A percentile compares a stretch with the other conserved stretches of the same genome.
phyloP scores from a whole-genome alignment of 2,888 invertebrate species.

The Hirtodrosophila cameraria region DNA sequence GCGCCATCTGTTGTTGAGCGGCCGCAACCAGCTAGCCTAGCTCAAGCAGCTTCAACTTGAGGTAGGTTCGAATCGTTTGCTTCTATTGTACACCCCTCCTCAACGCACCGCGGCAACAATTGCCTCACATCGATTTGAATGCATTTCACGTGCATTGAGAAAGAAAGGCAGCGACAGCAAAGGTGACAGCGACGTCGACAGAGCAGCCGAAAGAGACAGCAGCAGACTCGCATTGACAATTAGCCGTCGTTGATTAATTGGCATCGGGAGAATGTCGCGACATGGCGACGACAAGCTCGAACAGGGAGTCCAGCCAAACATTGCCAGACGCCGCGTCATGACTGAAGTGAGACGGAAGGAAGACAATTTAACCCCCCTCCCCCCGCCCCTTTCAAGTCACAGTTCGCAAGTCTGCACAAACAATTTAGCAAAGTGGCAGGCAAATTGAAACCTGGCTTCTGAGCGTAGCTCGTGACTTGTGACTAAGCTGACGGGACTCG shows the following conservation, averaged over 20 bases:
- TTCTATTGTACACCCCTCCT: not conserved
- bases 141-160: conserved; percentile 55
- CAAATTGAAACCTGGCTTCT: conserved; percentile 26
- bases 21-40: conserved; percentile 25
- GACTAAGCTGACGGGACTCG: conserved; percentile 37
- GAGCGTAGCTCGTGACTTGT: conserved; percentile 34
- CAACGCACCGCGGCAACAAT: too few species aligned
- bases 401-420: conserved; percentile 32
- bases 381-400: not conserved
- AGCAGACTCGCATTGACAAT: conserved; percentile 66
- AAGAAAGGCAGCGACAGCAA: conserved; percentile 42
- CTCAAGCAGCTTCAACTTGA: conserved; percentile 52
- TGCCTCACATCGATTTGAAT: conserved; percentile 48
- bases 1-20: conserved; percentile 54
- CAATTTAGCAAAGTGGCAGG: conserved; percentile 67
- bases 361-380: conserved; percentile 3
- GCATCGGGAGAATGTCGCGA: conserved; percentile 50
- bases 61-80: conserved; percentile 56
- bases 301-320: conserved; percentile 1
- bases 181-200: too few species aligned
- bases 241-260: conserved; percentile 68
- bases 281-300: conserved; percentile 46
- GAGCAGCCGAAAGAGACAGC: too few species aligned
- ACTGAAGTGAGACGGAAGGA: conserved; percentile 43
- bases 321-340: conserved; percentile 16